Percentiles rank a stretch among this genome's conserved stretches.
These are phyloP conservation scores for Ostrea edulis DNA, from an alignment of 1,140 invertebrate species.

Conservation along the genomic window DNA sequence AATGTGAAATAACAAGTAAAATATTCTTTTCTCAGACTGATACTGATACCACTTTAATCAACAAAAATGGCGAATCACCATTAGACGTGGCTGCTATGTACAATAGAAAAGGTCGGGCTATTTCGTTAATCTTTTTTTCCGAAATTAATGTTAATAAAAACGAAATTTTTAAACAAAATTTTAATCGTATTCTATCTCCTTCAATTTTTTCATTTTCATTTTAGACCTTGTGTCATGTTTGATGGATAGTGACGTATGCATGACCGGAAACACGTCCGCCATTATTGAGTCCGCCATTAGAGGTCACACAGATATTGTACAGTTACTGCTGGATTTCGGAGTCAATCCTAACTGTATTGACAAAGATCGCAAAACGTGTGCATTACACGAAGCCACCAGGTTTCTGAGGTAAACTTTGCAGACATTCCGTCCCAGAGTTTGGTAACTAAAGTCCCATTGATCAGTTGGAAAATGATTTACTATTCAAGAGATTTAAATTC, in stretches of 20 bases:
- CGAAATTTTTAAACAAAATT: background rate
- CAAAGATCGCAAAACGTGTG: conserved; percentile 60
- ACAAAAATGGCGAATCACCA: conserved; percentile 64
- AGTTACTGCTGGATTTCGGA: conserved; percentile 74
- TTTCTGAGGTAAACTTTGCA: conserved; percentile 63
- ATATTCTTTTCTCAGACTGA: conserved; percentile 39
- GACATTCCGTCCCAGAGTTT: too few species aligned
- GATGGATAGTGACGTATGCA: conserved; percentile 63
- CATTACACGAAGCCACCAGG: conserved; percentile 74
- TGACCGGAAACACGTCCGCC: conserved; percentile 63
- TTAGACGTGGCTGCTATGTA: conserved; percentile 70
- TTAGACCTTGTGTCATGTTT: conserved; percentile 71
- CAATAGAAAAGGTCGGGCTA: conserved; percentile 65
- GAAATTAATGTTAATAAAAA: background rate
- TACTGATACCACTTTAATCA: conserved; percentile 50
- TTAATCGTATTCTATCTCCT: too few species aligned
- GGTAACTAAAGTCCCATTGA: too few species aligned
- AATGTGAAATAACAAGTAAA: too few species aligned
- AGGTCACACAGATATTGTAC: conserved; percentile 67
- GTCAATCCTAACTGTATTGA: conserved; percentile 69
- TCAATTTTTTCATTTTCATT: background rate
- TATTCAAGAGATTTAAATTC: too few species aligned
- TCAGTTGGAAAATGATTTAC: too few species aligned
- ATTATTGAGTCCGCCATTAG: conserved; percentile 71
- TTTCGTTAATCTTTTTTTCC: background rate